Conservation (phyloP, 2,797 vertebrate genomes). For the Varecia variegata region DNA sequence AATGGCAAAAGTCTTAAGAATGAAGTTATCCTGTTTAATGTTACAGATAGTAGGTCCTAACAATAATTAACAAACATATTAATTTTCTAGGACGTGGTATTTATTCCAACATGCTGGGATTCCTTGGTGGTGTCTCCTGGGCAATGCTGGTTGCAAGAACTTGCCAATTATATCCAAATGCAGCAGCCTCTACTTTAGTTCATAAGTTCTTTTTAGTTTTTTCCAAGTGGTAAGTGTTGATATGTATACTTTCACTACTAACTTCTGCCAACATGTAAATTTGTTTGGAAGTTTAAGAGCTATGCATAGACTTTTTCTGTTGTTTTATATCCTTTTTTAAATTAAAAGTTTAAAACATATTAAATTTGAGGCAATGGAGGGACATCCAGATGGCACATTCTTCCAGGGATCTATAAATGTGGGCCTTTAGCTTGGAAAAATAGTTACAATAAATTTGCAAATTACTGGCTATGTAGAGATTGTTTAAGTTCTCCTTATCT, state of each 20-base stretch:
- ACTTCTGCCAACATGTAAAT: neutral
- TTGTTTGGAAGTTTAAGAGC: slow-evolving; percentile 16
- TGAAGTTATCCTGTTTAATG: neutral
- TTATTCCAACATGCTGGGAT: slow-evolving; percentile 89
- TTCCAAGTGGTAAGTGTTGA: slow-evolving; percentile 86
- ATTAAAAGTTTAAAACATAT: slow-evolving; percentile 39
- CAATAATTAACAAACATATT: slow-evolving; percentile 1
- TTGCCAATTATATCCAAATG: slow-evolving; percentile 88
- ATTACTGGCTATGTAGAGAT: neutral
- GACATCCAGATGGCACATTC: neutral
- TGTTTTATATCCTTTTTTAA: slow-evolving; percentile 24
- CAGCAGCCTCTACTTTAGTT: slow-evolving; percentile 86
- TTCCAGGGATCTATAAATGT: neutral
- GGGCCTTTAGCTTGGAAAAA: neutral
- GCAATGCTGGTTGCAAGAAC: slow-evolving; percentile 88
- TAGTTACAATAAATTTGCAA: neutral
- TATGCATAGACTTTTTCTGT: neutral
- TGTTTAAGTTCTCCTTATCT: slow-evolving; percentile 17
- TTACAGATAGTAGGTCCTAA: slow-evolving; percentile 3
- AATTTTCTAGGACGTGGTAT: slow-evolving; percentile 85
- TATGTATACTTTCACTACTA: neutral
- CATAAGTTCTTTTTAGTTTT: slow-evolving; percentile 90
- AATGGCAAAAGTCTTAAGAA: neutral
- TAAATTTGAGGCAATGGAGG: neutral
- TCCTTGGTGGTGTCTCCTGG: slow-evolving; percentile 89